Conservation (phyloP, 2,888 invertebrate genomes). For the Cinara cedri region DNA sequence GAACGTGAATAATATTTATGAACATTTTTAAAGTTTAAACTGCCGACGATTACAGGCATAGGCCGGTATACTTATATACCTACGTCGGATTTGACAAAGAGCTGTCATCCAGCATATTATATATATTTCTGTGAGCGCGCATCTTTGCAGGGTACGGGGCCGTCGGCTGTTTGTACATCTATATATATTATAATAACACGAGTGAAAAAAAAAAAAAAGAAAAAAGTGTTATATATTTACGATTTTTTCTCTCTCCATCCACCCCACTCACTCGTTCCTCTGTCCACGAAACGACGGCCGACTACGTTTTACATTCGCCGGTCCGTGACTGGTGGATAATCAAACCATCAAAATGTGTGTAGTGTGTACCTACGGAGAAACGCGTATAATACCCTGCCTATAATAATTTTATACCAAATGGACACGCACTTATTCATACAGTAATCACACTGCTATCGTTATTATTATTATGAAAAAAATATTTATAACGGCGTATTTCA, state of each 20-base stretch:
- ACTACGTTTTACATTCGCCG: slow-evolving; percentile 28
- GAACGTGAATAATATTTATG: neutral
- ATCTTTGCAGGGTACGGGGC: neutral
- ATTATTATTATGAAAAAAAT: neutral
- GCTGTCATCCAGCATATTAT: slow-evolving; percentile 19
- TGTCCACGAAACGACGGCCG: neutral
- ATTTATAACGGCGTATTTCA: too few relatives aligned
- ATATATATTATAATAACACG: neutral
- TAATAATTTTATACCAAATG: slow-evolving; percentile 32
- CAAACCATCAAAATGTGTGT: slow-evolving; percentile 37
- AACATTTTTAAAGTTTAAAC: slow-evolving; percentile 14
- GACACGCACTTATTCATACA: neutral
- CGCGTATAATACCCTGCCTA: neutral
- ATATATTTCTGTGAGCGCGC: neutral
- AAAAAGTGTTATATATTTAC: neutral
- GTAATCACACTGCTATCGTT: neutral
- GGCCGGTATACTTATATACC: too few relatives aligned
- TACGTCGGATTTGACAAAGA: slow-evolving; percentile 32
- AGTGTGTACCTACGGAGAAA: neutral
- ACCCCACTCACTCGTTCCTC: neutral
- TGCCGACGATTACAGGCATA: slow-evolving; percentile 35
- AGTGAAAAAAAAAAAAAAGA: neutral
- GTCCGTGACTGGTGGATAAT: slow-evolving; percentile 34
- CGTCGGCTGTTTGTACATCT: slow-evolving; percentile 45
- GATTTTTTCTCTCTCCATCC: neutral